Base-by-base conservation (phyloP, 2,797 vertebrate species). In the Phyllotis vaccarum region DNA sequence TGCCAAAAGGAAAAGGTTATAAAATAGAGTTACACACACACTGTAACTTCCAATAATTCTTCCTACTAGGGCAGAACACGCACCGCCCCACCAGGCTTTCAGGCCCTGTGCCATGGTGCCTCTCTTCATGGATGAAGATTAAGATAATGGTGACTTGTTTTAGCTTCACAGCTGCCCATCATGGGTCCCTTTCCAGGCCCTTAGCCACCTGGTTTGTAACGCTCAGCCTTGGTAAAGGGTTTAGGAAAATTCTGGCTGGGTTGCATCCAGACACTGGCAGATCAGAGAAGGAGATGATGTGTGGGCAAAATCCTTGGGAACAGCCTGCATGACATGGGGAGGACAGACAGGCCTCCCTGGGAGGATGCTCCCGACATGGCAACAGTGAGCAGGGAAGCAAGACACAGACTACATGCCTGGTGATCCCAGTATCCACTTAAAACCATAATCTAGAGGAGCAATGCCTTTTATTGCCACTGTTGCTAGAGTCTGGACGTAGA, bases 341-440 rank as follows among this genome's bases (percentile, higher is more conserved):
- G 54, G 14, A n/a, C 6, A 34, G 56, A 37, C 27, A 5, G 21
- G 1, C 46, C 46, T 49, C 5, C 46, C 46, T 49, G 43, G 19
- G n/a, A 24, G 60, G 60, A n/a, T 22, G 34, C 46, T 93, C 3
- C 7, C 7, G 31, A 62, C 37, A 31, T 19, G 34, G 54, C 10
- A 16, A 31, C 43, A 37, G 3, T 5, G 9, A 6, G 10, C 0
- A 0, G 0, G 37, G 21, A n/a, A 21, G 24, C 49, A 89, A 62
- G 74, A 74, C 52, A 27, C 34, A 66, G 2, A 6, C 29, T 31
- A 10, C 19, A 7, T 37, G 24, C 14, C 37, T 54, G 29, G 17
- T 0, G 27, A 85, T 19, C n/a, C 40, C 46, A 64, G 46, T 62
- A 68, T 74, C 79, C 58, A 9, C 93, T 2, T 7, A 64, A 62